Base-by-base conservation (phyloP, 2,888 invertebrate species). In the Poecilobothrus nobilitatus region DNA sequence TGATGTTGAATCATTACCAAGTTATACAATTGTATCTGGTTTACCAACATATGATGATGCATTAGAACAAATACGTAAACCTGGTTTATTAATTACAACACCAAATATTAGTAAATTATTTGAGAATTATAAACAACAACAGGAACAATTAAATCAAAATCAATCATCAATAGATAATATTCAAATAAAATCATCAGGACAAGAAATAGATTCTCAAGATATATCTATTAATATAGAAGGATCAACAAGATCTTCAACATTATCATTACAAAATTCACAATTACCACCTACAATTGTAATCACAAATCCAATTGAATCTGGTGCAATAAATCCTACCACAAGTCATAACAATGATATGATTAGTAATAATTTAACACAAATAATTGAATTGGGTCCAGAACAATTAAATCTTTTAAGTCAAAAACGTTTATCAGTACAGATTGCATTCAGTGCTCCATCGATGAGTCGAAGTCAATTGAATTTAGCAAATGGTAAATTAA, bases 11-110 rank as follows among this genome's bases (percentile, higher is more conserved):
- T 85, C 86, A 1, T 76, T 87, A 70, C 88, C 88, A 18, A 87
- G 86, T 71, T 88, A 88, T 75, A 87, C 87, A 6, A 83, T 87
- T 68, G 87, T 86, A 65, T 87, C 87, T n/a, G 88, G 88, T 6
- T 78, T 88, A 67, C 88, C 88, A 64, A 85, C 84, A 37, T 88
- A 88, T 76, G 86, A 86, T 69, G 87, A 87, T 76, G 88, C 88
- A 4, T 76, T 87, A 68, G 85, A 86, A 75, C 86, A 87, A 76
- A 81, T 87, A 73, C 83, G 84, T 41, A 82, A 83, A 71, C 80
- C 80, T 6, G 81, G 81, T 68, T 79, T 81, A 10, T 76, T 81
- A 41, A 74, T 81, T 1, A 75, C 78, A 2, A 76, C 81, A 1
- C 71, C 76, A n/a, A 74, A 80, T 2, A 72, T 80, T 20, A 78